A percentile compares a stretch with the other conserved stretches of the same genome.
phyloP scores from a whole-genome alignment of 2,888 invertebrate species.

The Thymelicus lineola region DNA sequence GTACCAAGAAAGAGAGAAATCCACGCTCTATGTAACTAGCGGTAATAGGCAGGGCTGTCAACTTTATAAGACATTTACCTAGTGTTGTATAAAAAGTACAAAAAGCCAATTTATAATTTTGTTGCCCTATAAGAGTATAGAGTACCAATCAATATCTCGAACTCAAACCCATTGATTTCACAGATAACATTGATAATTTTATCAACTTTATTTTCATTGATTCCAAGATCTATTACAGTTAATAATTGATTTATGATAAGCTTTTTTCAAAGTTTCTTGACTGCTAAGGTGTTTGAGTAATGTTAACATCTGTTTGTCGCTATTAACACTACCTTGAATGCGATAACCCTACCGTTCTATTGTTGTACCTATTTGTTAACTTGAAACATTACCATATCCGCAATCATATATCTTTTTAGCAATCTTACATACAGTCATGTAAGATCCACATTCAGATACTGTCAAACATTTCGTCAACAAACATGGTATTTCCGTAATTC shows the following conservation, averaged over 20 bases:
- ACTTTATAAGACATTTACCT: background rate
- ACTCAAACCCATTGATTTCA: too few relatives aligned
- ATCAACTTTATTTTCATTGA: too few relatives aligned
- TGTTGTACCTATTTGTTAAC: conserved; percentile 26
- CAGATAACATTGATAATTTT: too few relatives aligned
- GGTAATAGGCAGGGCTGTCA: conserved; percentile 14
- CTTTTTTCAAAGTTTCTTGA: too few relatives aligned
- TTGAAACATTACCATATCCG: conserved; percentile 25
- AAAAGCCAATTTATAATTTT: too few relatives aligned
- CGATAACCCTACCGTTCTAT: conserved; percentile 15
- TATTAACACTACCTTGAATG: background rate
- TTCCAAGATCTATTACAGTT: too few relatives aligned
- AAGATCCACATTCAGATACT: conserved; percentile 17
- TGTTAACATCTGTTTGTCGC: background rate
- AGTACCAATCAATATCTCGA: too few relatives aligned
- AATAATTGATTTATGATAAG: too few relatives aligned
- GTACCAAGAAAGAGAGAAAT: conserved; percentile 41
- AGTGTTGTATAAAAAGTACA: too few relatives aligned
- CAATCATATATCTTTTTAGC: conserved; percentile 10
- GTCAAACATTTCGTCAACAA: conserved; percentile 23
- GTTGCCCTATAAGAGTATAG: too few relatives aligned
- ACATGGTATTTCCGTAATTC: conserved; percentile 10
- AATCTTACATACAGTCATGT: conserved; percentile 12
- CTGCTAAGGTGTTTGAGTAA: too few relatives aligned
- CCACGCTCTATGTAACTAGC: conserved; percentile 19